phyloP scores from a whole-genome alignment of 2,888 invertebrate species.

The Steinernema carpocapsae region DNA sequence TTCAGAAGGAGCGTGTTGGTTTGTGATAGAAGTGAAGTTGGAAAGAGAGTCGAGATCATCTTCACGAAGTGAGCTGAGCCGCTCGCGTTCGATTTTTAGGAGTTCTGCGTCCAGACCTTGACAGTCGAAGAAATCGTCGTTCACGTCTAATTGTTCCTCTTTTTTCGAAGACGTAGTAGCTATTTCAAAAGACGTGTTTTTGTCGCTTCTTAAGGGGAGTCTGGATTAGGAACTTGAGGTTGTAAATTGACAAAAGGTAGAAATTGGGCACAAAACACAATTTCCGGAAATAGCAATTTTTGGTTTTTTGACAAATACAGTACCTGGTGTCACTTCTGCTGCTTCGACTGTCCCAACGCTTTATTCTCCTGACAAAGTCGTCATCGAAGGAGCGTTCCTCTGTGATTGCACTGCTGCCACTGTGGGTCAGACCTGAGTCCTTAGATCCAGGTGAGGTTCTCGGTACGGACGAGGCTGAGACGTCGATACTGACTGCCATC shows the following conservation, averaged over 20 bases:
- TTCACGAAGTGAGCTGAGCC: neutral
- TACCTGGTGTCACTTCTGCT: conserved; percentile 24
- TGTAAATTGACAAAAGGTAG: too few relatives aligned
- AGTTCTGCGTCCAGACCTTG: conserved; percentile 26
- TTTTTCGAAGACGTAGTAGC: neutral
- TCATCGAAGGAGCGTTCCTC: conserved; percentile 17
- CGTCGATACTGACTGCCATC: conserved; percentile 16
- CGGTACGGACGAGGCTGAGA: neutral
- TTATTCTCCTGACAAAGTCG: conserved; percentile 22
- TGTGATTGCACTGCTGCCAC: conserved; percentile 15
- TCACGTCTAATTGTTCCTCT: neutral
- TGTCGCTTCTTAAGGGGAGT: neutral
- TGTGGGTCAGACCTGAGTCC: conserved; percentile 13
- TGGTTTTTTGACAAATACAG: too few relatives aligned
- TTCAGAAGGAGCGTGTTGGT: neutral
- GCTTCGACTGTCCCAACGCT: conserved; percentile 27
- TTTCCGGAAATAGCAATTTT: too few relatives aligned
- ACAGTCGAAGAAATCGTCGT: conserved; percentile 28
- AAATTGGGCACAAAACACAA: neutral
- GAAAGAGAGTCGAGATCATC: conserved; percentile 11
- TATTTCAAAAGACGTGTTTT: conserved; percentile 13
- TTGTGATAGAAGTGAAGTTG: conserved; percentile 26
- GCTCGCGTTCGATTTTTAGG: conserved; percentile 12
- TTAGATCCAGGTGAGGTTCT: conserved; percentile 24
- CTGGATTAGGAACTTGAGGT: neutral